Base-by-base conservation (phyloP, 1,140 invertebrate genomes). In the Bombus terrestris region DNA sequence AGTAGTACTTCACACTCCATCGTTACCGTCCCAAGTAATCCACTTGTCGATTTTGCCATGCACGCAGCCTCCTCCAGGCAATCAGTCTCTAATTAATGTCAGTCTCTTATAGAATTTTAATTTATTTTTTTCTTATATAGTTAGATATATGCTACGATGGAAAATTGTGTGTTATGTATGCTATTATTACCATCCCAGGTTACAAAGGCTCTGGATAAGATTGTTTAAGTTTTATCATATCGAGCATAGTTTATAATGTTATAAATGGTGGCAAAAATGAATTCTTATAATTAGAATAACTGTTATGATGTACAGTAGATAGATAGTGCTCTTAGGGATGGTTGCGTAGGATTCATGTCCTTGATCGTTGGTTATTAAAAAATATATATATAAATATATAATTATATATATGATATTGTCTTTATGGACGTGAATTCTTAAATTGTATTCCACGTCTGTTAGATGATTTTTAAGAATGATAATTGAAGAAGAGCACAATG, bases 61-160 rank as follows among this genome's bases (percentile, higher is more conserved):
- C 88, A 92, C 94, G 85, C 91, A 93, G 84, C 92, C 94, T 91
- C 86, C 41, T 81, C 87, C 28, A 75, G 93, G 90, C 95, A 94
- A 89, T 93, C 93, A 86, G 84, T 94, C 85, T 93, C 92, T 81
- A 95, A 95, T 95, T 95, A 95, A 95, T 94, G 92, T 94, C 92
- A 91, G 86, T 92, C 91, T 86, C 85, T 88, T 68, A 88, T 94
- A 95, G 93, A 93, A 87, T 91, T 87, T 93, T 95, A 93, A 94
- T 95, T 95, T 94, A 95, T 95, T 94, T 92, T 91, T 92, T 91
- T 91, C 83, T 88, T 88, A 82, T 88, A 72, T 88, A 90, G 57
- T 66, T 90, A 89, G n/a, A 87, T 87, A 74, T 89, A 89, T 86
- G 39, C 75, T 81, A 86, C 86, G 85, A 89, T 91, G 88, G 81